These are phyloP conservation scores for Corythucha ciliata DNA, from an alignment of 2,888 invertebrate genomes.

Conservation along the genomic window DNA sequence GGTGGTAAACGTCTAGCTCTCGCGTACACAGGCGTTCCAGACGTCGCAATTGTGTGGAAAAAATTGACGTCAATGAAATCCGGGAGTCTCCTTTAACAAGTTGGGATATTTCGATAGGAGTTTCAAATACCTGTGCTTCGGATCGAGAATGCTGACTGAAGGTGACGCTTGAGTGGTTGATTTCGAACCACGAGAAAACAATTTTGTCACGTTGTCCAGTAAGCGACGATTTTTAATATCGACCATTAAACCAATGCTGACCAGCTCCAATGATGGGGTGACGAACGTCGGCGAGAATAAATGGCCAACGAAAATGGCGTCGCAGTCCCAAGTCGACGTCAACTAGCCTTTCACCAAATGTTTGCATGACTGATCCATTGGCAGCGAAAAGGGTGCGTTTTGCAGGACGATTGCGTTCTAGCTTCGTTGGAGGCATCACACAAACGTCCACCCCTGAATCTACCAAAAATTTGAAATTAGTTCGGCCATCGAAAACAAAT, in stretches of 20 bases:
- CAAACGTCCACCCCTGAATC: constrained; percentile 27
- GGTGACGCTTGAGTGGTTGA: constrained; percentile 40
- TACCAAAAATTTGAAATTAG: constrained; percentile 20
- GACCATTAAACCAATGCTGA: constrained; percentile 16
- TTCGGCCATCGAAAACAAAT: constrained; percentile 11
- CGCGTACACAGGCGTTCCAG: constrained; percentile 26
- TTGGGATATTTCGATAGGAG: constrained; percentile 14
- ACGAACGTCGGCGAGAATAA: constrained; percentile 17
- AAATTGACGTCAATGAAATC: constrained; percentile 9
- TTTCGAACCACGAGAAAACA: not conserved
- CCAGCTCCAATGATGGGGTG: constrained; percentile 20
- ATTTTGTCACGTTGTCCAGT: constrained; percentile 3
- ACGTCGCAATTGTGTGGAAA: constrained; percentile 27
- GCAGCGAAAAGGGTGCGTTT: constrained; percentile 13
- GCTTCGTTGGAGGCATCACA: constrained; percentile 9
- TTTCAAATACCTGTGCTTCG: not conserved
- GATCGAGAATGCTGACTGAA: constrained; percentile 3
- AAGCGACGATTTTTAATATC: constrained; percentile 16
- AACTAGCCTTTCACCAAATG: constrained; percentile 8
- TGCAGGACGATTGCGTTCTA: not conserved
- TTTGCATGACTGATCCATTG: constrained; percentile 13
- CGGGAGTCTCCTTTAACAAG: constrained; percentile 1
- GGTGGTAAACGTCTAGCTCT: constrained; percentile 25
- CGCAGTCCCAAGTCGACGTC: constrained; percentile 19
- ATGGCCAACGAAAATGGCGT: constrained; percentile 18